Evolutionary conservation across 2,113 vertebrate species (phyloP).

Genomic region (Bombycilla garrulus): DNA sequence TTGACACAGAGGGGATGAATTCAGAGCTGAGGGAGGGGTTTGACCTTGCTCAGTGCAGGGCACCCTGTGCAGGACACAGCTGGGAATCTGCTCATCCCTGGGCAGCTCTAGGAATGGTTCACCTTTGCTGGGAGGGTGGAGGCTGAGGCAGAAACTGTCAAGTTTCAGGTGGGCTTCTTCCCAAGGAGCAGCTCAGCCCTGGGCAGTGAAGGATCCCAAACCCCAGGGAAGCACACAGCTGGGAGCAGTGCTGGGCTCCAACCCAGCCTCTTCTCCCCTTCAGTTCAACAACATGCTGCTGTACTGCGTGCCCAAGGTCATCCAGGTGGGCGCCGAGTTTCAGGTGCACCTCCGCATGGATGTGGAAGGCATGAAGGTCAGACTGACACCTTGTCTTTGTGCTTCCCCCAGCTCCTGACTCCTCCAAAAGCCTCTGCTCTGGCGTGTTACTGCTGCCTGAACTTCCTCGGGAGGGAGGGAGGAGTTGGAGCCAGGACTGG

Average conservation of each 20-base stretch:
- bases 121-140: background rate
- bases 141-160: background rate
- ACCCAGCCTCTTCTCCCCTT: background rate
- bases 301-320: slow-evolving; percentile 76
- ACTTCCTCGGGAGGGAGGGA: fast-evolving
- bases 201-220: background rate
- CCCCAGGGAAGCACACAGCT: background rate
- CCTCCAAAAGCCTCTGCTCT: background rate
- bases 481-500: background rate
- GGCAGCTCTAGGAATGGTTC: background rate
- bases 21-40: background rate
- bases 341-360: slow-evolving; percentile 74
- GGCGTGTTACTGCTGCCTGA: background rate
- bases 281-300: slow-evolving; percentile 85
- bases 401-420: background rate
- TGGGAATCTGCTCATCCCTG: background rate
- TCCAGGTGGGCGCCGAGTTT: slow-evolving; percentile 76
- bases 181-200: background rate
- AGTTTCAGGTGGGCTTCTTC: background rate
- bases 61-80: fast-evolving
- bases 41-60: background rate
- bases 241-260: background rate
- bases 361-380: slow-evolving; percentile 76
- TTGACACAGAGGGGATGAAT: background rate
- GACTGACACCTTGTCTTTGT: background rate